Percentiles rank a stretch among this genome's conserved stretches.
phyloP scores from a whole-genome alignment of 2,113 vertebrate species.

The Heterocephalus glaber region DNA sequence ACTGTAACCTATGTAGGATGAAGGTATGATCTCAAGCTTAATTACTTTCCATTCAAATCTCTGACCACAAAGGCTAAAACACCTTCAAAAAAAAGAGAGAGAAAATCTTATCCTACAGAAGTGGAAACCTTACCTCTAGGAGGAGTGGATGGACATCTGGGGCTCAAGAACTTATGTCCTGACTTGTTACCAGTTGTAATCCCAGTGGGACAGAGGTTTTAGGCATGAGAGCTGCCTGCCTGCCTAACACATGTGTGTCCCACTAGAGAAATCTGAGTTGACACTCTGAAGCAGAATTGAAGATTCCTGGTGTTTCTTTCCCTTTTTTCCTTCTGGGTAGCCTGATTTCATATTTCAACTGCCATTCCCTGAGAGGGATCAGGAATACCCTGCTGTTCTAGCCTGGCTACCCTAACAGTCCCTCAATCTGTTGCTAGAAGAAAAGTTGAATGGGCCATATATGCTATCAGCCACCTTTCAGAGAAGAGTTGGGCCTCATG shows the following conservation, averaged over 20 bases:
- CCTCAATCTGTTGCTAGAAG: conserved; percentile 38
- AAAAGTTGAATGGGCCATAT: neutral
- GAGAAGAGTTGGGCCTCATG: neutral
- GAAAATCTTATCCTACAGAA: neutral
- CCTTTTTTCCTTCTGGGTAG: neutral
- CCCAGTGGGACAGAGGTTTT: neutral
- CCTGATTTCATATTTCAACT: neutral
- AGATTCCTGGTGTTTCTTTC: neutral
- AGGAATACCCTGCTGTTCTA: neutral
- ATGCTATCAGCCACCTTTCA: conserved; percentile 42
- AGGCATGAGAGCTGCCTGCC: neutral
- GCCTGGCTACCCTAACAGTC: neutral
- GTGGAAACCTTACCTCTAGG: neutral
- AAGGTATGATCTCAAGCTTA: neutral
- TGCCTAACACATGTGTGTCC: fast-evolving
- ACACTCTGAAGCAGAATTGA: neutral
- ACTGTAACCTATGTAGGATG: neutral
- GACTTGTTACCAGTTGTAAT: neutral
- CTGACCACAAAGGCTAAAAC: neutral
- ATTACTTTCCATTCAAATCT: neutral
- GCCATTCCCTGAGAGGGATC: neutral
- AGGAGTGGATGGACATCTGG: neutral
- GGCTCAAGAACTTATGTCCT: neutral
- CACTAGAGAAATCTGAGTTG: neutral
- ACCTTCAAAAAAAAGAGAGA: no score